Conservation (phyloP, 2,888 invertebrate genomes). For the Deroplatys truncata region DNA sequence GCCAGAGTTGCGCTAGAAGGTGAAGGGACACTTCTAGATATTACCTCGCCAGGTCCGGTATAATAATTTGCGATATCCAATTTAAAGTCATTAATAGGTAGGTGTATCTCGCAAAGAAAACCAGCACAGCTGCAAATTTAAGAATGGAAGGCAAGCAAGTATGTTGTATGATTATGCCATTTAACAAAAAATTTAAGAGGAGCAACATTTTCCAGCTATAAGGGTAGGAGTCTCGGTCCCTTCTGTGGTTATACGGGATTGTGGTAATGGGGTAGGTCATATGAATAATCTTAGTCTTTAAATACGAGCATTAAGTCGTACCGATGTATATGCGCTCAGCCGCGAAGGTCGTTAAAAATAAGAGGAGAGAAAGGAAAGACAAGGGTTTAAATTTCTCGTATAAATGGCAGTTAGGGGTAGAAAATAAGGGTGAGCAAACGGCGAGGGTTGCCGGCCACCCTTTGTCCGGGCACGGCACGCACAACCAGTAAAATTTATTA, state of each 20-base stretch:
- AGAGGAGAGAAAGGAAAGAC: constrained; percentile 4
- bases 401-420: constrained; percentile 22
- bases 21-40: too few species aligned
- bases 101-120: too few species aligned
- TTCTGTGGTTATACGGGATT: neutral
- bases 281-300: constrained; percentile 28
- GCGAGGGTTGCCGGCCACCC: neutral
- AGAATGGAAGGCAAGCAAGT: too few species aligned
- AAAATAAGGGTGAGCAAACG: constrained; percentile 2
- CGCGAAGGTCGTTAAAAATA: constrained; percentile 20
- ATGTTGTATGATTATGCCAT: too few species aligned
- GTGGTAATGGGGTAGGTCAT: constrained; percentile 12
- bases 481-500: neutral
- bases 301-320: constrained; percentile 26
- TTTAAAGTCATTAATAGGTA: too few species aligned
- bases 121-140: too few species aligned
- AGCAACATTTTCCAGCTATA: too few species aligned
- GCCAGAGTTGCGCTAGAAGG: too few species aligned
- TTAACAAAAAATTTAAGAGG: too few species aligned
- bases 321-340: constrained; percentile 6
- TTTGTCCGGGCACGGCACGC: neutral
- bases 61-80: too few species aligned
- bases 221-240: neutral
- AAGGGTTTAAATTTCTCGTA: constrained; percentile 25
- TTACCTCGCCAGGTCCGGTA: too few species aligned